A percentile compares a stretch with the other conserved stretches of the same genome.
These are phyloP conservation scores for Cyrtodaria siliqua DNA, from an alignment of 2,888 invertebrate species.

Conservation along the genomic window DNA sequence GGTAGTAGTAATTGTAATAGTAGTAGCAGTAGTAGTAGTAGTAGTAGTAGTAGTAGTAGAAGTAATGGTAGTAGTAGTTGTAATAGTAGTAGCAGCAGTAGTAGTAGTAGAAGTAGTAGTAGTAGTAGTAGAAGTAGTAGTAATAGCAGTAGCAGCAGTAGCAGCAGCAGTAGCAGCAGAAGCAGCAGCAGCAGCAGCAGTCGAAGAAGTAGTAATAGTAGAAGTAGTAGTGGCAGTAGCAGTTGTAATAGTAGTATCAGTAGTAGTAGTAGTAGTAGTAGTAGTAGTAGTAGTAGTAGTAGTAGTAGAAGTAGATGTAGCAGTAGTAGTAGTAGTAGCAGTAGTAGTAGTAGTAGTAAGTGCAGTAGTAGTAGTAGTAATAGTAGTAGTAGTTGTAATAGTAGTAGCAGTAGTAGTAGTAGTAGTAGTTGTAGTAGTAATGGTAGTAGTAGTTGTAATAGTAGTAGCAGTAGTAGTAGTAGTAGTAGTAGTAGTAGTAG, in stretches of 20 bases:
- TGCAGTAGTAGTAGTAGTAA: constrained; percentile 1
- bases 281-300: background rate
- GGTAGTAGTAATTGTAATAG: constrained; percentile 40
- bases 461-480: background rate
- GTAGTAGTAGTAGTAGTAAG: background rate
- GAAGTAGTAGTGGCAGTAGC: background rate
- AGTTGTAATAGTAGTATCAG: background rate
- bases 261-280: background rate
- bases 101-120: no score
- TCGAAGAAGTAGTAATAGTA: background rate
- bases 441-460: background rate
- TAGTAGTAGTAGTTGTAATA: background rate
- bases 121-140: background rate
- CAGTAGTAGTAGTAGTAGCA: background rate
- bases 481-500: background rate
- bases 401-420: background rate
- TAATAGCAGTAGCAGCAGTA: background rate
- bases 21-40: constrained; percentile 1
- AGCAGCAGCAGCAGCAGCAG: background rate
- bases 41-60: no score
- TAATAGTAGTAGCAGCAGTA: no score
- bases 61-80: background rate
- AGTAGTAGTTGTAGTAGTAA: background rate
- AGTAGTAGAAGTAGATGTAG: background rate
- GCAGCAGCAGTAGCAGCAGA: background rate